Base-by-base conservation (phyloP, 1,140 invertebrate genomes). In the Rhizoglyphus robini region DNA sequence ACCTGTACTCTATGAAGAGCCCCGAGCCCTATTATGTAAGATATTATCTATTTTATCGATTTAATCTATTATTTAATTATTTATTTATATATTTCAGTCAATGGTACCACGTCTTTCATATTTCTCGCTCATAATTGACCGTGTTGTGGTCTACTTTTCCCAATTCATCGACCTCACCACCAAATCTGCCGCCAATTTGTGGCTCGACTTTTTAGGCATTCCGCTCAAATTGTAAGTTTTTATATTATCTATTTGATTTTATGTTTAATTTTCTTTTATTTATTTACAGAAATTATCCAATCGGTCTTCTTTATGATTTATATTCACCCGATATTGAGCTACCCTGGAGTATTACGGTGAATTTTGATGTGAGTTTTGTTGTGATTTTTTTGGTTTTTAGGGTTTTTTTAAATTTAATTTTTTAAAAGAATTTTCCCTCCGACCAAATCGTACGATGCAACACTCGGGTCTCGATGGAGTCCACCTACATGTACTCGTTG, bases 101-200 rank as follows among this genome's bases (percentile, higher is more conserved):
- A 93, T 98, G 88, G 86, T 97, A 20, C 90, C 94, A 27, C 81
- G 95, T 73, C 79, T 94, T 67, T 91, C 87, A 76, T 99, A 98
- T 78, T 92, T 99, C 78, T 91, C 94, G 58, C 78, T 98, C 63
- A 89, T 95, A 58, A 90, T 89, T 46, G 93, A 96, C 73, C 97
- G 96, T 83, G 89, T 94, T 66, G 83, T 86, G 70, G 90, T 91
- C 76, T 88, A 96, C 79, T 95, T 96, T 76, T 78, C 85, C 65
- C 82, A 86, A 67, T 87, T 85, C 74, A 81, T 94, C 72, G 83
- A 85, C 58, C 83, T 84, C 73, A 87, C 91, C 68, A 84, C 87
- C 74, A 82, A 86, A 65, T 85, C 88, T 51, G 83, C 83, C 73
- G 41, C 23, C 11, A 90, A 96, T 75, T 88, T 96, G 81, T 98